Evolutionary conservation across 2,113 vertebrate genomes (phyloP).

Genomic region (Rhinolophus sinicus): DNA sequence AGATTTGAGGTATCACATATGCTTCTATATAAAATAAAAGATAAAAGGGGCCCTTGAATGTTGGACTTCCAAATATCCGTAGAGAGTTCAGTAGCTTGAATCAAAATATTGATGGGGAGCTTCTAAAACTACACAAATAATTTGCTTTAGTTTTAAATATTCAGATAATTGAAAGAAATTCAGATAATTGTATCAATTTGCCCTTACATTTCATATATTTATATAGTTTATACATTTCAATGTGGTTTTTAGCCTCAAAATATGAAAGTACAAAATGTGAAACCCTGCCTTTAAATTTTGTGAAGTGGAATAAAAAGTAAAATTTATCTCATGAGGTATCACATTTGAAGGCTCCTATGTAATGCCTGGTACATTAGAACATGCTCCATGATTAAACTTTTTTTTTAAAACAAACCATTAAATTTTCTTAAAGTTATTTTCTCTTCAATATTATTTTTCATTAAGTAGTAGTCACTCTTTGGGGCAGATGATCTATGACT

Average conservation of each 20-base stretch:
- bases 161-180: slow-evolving; percentile 40
- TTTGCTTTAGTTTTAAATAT: slow-evolving; percentile 46
- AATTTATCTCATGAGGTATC: slow-evolving; percentile 7
- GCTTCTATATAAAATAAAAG: background rate
- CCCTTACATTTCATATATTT: background rate
- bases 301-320: background rate
- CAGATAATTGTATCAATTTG: background rate
- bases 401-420: slow-evolving; percentile 4
- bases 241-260: slow-evolving; percentile 21
- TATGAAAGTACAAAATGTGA: background rate
- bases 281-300: slow-evolving; percentile 37
- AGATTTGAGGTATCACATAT: background rate
- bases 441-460: slow-evolving; percentile 37
- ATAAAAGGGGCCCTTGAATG: background rate
- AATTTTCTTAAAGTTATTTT: slow-evolving; percentile 47
- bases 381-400: background rate
- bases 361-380: background rate
- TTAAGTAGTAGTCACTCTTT: background rate
- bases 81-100: background rate
- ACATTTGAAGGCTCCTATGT: background rate
- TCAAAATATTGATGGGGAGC: slow-evolving; percentile 15
- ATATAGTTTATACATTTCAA: background rate
- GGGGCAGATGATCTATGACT: background rate
- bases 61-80: background rate
- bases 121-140: slow-evolving; percentile 33